Percentiles rank a stretch among this genome's conserved stretches.
Evolutionary conservation across 2,113 vertebrate genomes (phyloP).

Genomic region (Carlito syrichta): DNA sequence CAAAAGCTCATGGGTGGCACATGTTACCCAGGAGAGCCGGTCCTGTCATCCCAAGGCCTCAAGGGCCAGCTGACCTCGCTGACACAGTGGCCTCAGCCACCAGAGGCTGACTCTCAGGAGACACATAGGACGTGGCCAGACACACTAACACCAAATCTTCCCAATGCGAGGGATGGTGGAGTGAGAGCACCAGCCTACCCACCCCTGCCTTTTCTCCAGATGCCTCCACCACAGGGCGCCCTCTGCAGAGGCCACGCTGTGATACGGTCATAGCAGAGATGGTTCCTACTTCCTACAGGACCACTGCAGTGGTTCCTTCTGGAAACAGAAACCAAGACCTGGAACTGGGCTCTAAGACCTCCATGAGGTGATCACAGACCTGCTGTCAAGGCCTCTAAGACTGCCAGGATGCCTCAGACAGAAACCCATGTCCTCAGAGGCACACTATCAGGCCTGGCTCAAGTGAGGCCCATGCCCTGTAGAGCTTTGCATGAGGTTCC

Average conservation of each 20-base stretch:
- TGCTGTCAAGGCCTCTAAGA: no score
- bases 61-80: not conserved
- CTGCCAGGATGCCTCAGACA: accelerated
- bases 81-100: not conserved
- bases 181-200: not conserved
- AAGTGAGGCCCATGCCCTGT: not conserved
- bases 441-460: not conserved
- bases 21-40: not conserved
- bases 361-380: no score
- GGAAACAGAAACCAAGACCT: constrained; percentile 27
- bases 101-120: not conserved
- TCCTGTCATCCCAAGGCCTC: no score
- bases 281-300: not conserved
- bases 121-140: no score
- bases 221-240: no score
- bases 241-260: not conserved
- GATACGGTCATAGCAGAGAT: not conserved
- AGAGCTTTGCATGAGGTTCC: not conserved
- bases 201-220: no score
- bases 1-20: not conserved
- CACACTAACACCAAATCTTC: not conserved
- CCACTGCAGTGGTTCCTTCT: constrained; percentile 12
- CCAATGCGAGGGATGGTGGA: not conserved
- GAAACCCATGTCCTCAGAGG: not conserved
- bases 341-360: no score